Percentiles rank a stretch among this genome's conserved stretches.
Conservation (phyloP, 2,888 invertebrate species). For the Eristalis intricaria region DNA sequence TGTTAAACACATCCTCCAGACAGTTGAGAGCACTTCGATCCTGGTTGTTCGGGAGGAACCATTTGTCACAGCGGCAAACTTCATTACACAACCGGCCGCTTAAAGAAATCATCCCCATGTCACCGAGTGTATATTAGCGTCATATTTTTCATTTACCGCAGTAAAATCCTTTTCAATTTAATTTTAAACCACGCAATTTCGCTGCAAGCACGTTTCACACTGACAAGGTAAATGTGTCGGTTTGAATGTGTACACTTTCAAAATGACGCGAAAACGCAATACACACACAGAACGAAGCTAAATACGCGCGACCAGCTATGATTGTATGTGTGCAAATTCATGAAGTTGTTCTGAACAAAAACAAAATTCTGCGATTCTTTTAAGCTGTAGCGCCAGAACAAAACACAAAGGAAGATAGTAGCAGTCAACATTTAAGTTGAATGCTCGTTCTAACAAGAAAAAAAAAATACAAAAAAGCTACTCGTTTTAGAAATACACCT, state of each 20-base stretch:
- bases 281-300: not conserved
- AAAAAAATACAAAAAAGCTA: conserved; percentile 3
- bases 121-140: not conserved
- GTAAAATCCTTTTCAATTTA: not conserved
- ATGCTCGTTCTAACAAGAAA: conserved; percentile 4
- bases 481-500: not conserved
- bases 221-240: not conserved
- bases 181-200: conserved; percentile 1
- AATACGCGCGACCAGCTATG: not conserved
- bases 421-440: conserved; percentile 23
- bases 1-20: not conserved
- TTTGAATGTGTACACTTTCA: not conserved
- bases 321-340: not conserved
- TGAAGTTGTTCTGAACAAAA: not conserved
- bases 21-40: not conserved
- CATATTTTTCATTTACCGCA: not conserved
- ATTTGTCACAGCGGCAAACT: not conserved
- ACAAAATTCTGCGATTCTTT: not conserved
- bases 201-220: conserved; percentile 24
- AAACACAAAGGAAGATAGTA: not conserved
- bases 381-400: not conserved
- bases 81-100: not conserved
- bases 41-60: not conserved
- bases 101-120: not conserved
- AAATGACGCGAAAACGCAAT: conserved; percentile 2